Evolutionary conservation across 2,113 vertebrate genomes (phyloP).

Genomic region (Zapus hudsonius): DNA sequence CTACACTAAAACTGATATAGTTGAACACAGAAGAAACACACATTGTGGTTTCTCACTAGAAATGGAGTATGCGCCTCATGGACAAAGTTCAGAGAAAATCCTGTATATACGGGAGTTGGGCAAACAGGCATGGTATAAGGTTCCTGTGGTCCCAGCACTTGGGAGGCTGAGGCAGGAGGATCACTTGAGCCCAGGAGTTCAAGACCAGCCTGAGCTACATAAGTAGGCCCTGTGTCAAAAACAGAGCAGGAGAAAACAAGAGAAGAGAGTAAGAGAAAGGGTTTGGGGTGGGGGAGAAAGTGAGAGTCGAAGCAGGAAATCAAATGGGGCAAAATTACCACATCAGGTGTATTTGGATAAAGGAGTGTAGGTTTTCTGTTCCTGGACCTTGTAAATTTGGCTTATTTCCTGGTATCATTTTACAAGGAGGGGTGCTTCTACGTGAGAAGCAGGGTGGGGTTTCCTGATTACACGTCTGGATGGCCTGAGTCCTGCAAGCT

Average conservation of each 20-base stretch:
- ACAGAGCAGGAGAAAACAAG: background rate
- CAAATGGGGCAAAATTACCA: background rate
- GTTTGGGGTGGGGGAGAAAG: background rate
- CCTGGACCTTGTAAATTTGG: background rate
- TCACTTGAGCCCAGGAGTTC: background rate
- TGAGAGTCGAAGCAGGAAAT: too few relatives aligned
- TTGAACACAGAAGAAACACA: too few relatives aligned
- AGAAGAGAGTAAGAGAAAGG: too few relatives aligned
- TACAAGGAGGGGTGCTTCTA: background rate
- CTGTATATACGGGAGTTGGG: background rate
- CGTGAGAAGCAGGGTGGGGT: too few relatives aligned
- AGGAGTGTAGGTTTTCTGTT: background rate
- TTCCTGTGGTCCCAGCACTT: background rate
- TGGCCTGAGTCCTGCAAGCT: background rate
- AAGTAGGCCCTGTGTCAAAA: background rate
- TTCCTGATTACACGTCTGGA: background rate
- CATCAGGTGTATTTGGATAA: background rate
- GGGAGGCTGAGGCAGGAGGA: background rate
- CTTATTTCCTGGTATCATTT: background rate
- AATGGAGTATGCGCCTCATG: background rate
- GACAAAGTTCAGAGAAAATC: background rate
- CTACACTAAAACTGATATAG: background rate
- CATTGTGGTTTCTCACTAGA: background rate
- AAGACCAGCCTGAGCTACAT: background rate
- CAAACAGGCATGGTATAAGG: too few relatives aligned